Percentiles rank a stretch among this genome's conserved stretches.
Evolutionary conservation across 2,888 invertebrate genomes (phyloP).

Genomic region (Thalpophila matura): DNA sequence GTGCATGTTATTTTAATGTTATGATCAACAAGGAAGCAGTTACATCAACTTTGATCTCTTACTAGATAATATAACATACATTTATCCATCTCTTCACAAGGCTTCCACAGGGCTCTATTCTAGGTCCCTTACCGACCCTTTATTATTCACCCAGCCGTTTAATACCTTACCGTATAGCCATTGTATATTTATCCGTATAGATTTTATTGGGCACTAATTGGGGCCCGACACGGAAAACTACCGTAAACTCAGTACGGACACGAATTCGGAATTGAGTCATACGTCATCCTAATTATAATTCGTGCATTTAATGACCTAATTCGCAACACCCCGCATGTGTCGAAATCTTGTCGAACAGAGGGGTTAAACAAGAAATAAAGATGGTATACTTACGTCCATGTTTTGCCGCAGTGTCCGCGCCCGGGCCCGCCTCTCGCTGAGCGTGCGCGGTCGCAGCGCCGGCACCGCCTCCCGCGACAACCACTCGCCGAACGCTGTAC

Average conservation of each 20-base stretch:
- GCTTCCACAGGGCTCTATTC: conserved; percentile 12
- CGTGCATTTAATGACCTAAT: too few relatives aligned
- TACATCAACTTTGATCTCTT: not conserved
- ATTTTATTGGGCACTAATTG: too few relatives aligned
- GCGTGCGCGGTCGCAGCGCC: conserved; percentile 76
- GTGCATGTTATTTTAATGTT: not conserved
- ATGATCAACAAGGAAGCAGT: not conserved
- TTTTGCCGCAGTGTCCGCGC: conserved; percentile 75
- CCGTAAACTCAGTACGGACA: too few relatives aligned
- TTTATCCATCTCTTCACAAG: not conserved
- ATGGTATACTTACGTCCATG: conserved; percentile 82
- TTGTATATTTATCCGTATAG: too few relatives aligned
- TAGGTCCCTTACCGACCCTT: not conserved
- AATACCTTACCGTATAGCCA: not conserved
- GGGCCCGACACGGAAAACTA: too few relatives aligned
- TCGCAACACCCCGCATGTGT: not conserved
- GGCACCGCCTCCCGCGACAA: conserved; percentile 84
- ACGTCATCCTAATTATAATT: too few relatives aligned
- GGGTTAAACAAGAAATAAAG: not conserved
- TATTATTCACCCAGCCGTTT: not conserved
- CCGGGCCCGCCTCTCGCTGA: conserved; percentile 80
- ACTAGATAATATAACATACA: too few relatives aligned
- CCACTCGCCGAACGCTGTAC: conserved; percentile 89
- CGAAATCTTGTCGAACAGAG: too few relatives aligned
- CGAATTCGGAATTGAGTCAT: too few relatives aligned